Evolutionary conservation across 2,888 invertebrate species (phyloP).

Genomic region (Philereme vetulata): DNA sequence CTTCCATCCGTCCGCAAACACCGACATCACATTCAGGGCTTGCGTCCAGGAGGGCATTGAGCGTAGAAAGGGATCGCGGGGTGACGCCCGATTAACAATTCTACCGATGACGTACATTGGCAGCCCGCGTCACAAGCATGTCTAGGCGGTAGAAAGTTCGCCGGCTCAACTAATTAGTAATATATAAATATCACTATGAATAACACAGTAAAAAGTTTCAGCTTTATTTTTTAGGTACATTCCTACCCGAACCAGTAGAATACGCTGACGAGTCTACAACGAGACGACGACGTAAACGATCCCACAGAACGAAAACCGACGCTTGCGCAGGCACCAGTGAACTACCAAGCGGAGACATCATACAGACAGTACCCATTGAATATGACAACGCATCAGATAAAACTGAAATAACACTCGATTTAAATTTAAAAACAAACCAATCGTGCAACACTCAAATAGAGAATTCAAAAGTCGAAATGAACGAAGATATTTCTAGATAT

Average conservation of each 20-base stretch:
- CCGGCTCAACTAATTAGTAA: too few relatives aligned
- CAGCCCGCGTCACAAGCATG: too few relatives aligned
- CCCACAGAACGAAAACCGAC: conserved; percentile 66
- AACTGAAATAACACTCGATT: conserved; percentile 40
- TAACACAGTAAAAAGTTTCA: neutral
- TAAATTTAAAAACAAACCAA: conserved; percentile 54
- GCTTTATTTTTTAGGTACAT: neutral
- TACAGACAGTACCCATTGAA: conserved; percentile 11
- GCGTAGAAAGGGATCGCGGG: too few relatives aligned
- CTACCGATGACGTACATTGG: too few relatives aligned
- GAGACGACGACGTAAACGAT: conserved; percentile 53
- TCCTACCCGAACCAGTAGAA: conserved; percentile 37
- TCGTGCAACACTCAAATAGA: conserved; percentile 51
- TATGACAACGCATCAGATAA: conserved; percentile 46
- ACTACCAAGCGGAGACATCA: neutral
- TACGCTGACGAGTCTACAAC: conserved; percentile 36
- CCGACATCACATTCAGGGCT: too few relatives aligned
- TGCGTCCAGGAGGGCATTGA: too few relatives aligned
- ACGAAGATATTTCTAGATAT: neutral
- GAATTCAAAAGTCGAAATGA: conserved; percentile 23
- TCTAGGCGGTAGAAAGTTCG: too few relatives aligned
- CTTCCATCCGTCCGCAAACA: too few relatives aligned
- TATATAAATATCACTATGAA: too few relatives aligned
- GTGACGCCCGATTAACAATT: too few relatives aligned
- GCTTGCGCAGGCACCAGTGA: conserved; percentile 61